These are phyloP conservation scores for Metopolophium dirhodum DNA, from an alignment of 1,140 invertebrate genomes.

Conservation along the genomic window DNA sequence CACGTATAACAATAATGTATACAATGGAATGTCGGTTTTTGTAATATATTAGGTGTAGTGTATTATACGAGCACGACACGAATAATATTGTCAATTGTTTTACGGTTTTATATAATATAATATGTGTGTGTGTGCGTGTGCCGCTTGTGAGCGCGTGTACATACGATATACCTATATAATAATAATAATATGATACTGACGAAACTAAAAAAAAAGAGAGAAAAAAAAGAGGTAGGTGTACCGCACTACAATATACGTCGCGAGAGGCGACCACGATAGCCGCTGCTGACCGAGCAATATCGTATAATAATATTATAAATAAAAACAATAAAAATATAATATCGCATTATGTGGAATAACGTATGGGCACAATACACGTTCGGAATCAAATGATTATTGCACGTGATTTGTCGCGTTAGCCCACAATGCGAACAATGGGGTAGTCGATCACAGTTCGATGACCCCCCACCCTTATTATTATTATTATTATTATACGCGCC, in stretches of 20 bases:
- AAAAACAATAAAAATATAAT: background rate
- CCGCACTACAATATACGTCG: background rate
- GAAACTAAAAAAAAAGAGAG: background rate
- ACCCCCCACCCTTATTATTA: slow-evolving; percentile 27
- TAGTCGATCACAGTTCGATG: slow-evolving; percentile 24
- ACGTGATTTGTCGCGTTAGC: slow-evolving; percentile 12
- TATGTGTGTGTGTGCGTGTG: background rate
- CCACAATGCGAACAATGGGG: slow-evolving; percentile 26
- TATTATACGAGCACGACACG: slow-evolving; percentile 21
- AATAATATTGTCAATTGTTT: slow-evolving; percentile 20
- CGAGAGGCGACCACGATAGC: background rate
- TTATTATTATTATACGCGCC: background rate
- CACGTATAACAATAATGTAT: background rate
- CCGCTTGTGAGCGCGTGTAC: background rate
- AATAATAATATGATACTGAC: slow-evolving; percentile 8
- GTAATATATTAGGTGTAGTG: slow-evolving; percentile 5
- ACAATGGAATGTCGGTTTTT: slow-evolving; percentile 25
- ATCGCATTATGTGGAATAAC: background rate
- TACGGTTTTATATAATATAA: background rate
- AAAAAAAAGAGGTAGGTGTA: background rate
- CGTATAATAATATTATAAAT: background rate
- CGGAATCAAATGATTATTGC: background rate
- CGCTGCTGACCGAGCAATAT: background rate
- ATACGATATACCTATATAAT: background rate
- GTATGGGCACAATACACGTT: background rate